Base-by-base conservation (phyloP, 2,888 invertebrate genomes). In the Cinara cedri region DNA sequence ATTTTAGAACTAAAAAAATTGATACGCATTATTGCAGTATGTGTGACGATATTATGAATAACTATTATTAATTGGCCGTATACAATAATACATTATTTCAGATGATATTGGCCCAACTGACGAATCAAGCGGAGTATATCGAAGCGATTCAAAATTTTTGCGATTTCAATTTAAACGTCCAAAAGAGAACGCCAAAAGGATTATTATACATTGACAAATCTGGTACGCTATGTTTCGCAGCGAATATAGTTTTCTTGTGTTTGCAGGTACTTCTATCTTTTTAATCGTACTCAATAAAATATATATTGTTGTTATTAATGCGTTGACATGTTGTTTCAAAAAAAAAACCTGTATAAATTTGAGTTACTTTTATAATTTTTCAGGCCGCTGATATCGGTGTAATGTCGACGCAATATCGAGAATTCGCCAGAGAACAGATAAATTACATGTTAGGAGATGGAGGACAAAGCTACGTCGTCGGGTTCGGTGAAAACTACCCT, bases 231-330 rank as follows among this genome's bases (percentile, higher is more conserved):
- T 87, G 88, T 46, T 88, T 88, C 82, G 88, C 89, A 0, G 87
- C 89, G 1, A 89, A 89, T 83, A 86, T 88, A 1, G 89, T 88
- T 0, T 89, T 88, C 82, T 84, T 88, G 62, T 89, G 89, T 81
- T 85, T 89, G 51, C 86, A 87, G 84, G 89, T 87, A 84, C 4
- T 44, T 10, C 44, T 44, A 44, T 44, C n/a, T n/a, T n/a, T 44
- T 8, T 10, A 46, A 13, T 1, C 46, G 46, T n/a, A n/a, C n/a
- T n/a, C n/a, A n/a, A n/a, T n/a, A n/a, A n/a, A 46, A 46, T 46
- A 8, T 1, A 2, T 46, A 46, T 13, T 46, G 80, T 82, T 49
- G 46, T 19, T 57, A 16, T 19, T 60, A 11, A 19, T n/a, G 19
- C 13, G 21, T 0, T 13, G 16, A 44, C 13, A 65, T n/a, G n/a